Percentiles rank a stretch among this genome's conserved stretches.
phyloP scores from a whole-genome alignment of 1,140 invertebrate species.

The Lordiphosa stackelbergi region DNA sequence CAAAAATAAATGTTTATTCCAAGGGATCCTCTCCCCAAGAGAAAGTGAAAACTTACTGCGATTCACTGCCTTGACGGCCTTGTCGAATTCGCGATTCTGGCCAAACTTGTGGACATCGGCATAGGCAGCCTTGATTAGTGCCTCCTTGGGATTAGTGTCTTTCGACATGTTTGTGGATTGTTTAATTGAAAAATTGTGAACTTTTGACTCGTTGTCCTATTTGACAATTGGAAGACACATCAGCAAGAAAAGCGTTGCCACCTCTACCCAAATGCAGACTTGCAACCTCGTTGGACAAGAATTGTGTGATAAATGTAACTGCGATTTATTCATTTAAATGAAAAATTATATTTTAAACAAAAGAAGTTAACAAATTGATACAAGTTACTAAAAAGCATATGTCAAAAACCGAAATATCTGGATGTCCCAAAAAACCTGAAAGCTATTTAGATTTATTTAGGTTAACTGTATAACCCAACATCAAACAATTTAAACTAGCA shows the following conservation, averaged over 20 bases:
- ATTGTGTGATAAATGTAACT: no score
- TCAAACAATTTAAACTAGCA: no score
- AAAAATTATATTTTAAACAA: no score
- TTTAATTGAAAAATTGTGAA: slow-evolving; percentile 22
- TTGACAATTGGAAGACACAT: slow-evolving; percentile 61
- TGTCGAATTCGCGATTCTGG: slow-evolving; percentile 91
- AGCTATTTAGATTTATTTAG: no score
- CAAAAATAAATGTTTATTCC: not conserved
- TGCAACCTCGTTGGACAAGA: no score
- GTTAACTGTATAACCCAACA: no score
- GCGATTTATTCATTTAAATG: no score
- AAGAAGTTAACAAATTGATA: no score
- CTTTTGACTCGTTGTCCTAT: slow-evolving; percentile 47
- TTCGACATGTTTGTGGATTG: slow-evolving; percentile 56
- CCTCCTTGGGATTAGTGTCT: slow-evolving; percentile 70
- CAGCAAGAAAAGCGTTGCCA: slow-evolving; percentile 43
- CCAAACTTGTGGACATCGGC: slow-evolving; percentile 91
- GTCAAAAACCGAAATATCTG: no score
- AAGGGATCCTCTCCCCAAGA: no score
- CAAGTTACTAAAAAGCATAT: no score
- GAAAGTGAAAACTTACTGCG: slow-evolving; percentile 85
- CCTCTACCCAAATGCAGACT: not conserved
- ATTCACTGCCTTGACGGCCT: slow-evolving; percentile 91
- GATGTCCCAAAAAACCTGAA: no score
- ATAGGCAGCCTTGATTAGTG: slow-evolving; percentile 80